phyloP scores from a whole-genome alignment of 1,140 invertebrate species.

The Seison nebaliae region DNA sequence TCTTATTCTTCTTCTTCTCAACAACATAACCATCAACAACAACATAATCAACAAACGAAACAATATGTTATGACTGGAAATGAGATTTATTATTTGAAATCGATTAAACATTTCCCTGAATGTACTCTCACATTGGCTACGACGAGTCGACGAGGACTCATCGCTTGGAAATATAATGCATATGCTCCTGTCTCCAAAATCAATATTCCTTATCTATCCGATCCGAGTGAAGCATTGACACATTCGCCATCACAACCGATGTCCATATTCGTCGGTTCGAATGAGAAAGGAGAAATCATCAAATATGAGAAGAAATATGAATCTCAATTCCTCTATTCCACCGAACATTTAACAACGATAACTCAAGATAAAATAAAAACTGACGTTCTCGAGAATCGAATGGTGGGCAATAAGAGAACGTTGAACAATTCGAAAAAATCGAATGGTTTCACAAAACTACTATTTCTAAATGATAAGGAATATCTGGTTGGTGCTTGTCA shows the following conservation, averaged over 20 bases:
- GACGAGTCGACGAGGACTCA: slow-evolving; percentile 21
- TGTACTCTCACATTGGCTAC: slow-evolving; percentile 20
- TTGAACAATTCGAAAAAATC: slow-evolving; percentile 3
- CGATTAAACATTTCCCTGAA: slow-evolving; percentile 23
- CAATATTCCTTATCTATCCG: no score
- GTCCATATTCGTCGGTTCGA: slow-evolving; percentile 20
- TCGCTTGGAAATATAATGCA: slow-evolving; percentile 27
- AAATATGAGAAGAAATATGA: slow-evolving; percentile 29
- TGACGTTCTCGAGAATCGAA: not conserved
- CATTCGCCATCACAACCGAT: slow-evolving; percentile 14
- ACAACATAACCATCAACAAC: slow-evolving; percentile 26
- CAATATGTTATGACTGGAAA: slow-evolving; percentile 20
- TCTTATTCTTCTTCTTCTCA: slow-evolving; percentile 13
- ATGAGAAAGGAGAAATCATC: slow-evolving; percentile 21
- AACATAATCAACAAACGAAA: slow-evolving; percentile 26
- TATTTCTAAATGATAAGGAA: slow-evolving; percentile 25
- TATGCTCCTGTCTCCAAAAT: slow-evolving; percentile 25
- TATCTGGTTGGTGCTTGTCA: slow-evolving; percentile 25
- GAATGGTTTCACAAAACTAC: slow-evolving; percentile 18
- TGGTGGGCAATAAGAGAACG: not conserved
- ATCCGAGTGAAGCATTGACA: slow-evolving; percentile 20
- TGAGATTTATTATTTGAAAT: slow-evolving; percentile 23
- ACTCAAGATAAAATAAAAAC: not conserved
- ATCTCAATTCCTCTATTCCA: slow-evolving; percentile 24
- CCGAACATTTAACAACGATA: not conserved